Percentiles rank a stretch among this genome's conserved stretches.
These are phyloP conservation scores for Gambusia affinis DNA, from an alignment of 2,113 vertebrate species.

Conservation along the genomic window DNA sequence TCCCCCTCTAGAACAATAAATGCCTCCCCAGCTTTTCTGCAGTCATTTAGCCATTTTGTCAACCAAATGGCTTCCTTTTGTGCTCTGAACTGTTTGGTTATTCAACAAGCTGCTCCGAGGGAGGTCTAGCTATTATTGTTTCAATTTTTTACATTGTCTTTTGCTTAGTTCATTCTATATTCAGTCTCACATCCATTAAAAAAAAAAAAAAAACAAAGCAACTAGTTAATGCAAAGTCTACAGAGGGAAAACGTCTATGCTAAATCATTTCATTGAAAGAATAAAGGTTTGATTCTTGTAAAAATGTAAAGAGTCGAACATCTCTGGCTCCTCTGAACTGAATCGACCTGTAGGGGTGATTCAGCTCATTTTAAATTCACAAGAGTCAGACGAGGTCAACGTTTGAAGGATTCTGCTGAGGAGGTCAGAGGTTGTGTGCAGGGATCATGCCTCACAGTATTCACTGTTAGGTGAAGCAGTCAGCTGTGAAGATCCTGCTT, in stretches of 20 bases:
- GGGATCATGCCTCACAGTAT: background rate
- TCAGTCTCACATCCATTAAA: background rate
- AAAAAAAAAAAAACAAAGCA: background rate
- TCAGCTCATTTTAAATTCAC: background rate
- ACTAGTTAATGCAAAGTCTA: background rate
- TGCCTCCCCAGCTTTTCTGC: background rate
- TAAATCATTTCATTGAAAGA: background rate
- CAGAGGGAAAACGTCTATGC: background rate
- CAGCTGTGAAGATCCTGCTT: slow-evolving; percentile 2
- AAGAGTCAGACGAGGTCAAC: background rate
- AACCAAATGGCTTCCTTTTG: slow-evolving; percentile 55
- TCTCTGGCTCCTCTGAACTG: background rate
- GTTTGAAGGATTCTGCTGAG: slow-evolving; percentile 10
- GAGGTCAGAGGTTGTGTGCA: slow-evolving; percentile 13
- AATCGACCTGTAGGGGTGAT: background rate
- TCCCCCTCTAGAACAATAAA: too few relatives aligned
- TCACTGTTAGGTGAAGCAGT: background rate
- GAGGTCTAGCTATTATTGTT: background rate
- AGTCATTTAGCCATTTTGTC: background rate
- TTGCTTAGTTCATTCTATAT: background rate
- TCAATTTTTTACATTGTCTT: background rate
- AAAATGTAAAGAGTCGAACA: background rate
- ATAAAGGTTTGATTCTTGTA: background rate
- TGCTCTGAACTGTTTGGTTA: slow-evolving; percentile 41
- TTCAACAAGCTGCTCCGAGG: slow-evolving; percentile 33